Evolutionary conservation across 2,888 invertebrate species (phyloP), one percentile per base, ranked within the genome.

Genomic region (Melipona beecheii): DNA sequence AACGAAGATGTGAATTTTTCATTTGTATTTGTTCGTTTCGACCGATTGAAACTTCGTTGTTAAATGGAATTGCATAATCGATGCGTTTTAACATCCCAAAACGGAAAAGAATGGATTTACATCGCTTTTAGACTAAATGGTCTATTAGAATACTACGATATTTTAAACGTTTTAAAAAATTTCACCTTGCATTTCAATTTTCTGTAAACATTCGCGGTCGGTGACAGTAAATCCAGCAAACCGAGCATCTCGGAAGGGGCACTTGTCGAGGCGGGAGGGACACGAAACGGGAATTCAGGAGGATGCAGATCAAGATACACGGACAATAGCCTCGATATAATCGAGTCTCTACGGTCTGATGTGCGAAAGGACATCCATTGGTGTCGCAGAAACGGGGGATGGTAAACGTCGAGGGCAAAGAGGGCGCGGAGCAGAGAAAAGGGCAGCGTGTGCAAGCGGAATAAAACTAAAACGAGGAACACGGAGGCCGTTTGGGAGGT

Each of bases 361-460:
- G 72, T 71, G 79, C 72, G 72, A 84, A 88, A 80, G 80, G 71
- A 81, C 71, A 78, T 65, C 58, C 54, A 24, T 19, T 19, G 24
- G 24, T 19, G 31, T 36, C 24, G 60, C 24, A 49, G 62, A 66
- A 62, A 78, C 68, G 83, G 77, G 80, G 36, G 81, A 86, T 69
- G 52, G 52, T 70, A 75, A 84, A 70, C 65, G 65, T 36, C 54
- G 76, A 36, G 36, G 36, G 73, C 69, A 78, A 78, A 64, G 78
- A 75, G 43, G 62, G 62, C 49, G 73, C 1, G 72, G 56, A 68
- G 27, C n/a, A 27, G 64, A 79, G 71, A 79, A 76, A 78, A 77
- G 72, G 84, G 79, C 78, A 82, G 78, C 85, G 83, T 72, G 83
- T 75, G 78, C 76, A 80, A 75, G 78, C 66, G 76, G 75, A 60